Evolutionary conservation across 1,140 invertebrate species (phyloP).

Genomic region (Drosophila simulans): DNA sequence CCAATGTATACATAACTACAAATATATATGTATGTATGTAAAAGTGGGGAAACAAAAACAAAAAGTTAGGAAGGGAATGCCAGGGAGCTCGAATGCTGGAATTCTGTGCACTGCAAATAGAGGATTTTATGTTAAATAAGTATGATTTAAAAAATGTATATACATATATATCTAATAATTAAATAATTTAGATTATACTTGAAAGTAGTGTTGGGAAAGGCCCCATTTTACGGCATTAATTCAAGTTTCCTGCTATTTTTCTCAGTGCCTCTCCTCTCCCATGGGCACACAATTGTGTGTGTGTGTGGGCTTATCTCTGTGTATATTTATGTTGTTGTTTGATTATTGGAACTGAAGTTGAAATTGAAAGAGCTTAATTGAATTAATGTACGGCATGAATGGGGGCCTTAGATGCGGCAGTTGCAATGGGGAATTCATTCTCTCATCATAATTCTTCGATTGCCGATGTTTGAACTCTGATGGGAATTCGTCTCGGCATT

Average conservation of each 20-base stretch:
- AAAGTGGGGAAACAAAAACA: neutral
- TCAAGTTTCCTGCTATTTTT: neutral
- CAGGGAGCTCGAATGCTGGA: neutral
- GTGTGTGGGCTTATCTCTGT: neutral
- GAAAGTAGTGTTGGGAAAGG: too few species aligned
- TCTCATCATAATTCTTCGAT: slow-evolving; percentile 40
- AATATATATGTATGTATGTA: neutral
- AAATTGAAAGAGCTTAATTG: slow-evolving; percentile 61
- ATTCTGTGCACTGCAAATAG: slow-evolving; percentile 7
- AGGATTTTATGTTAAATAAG: neutral
- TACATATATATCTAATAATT: too few species aligned
- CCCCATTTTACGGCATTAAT: too few species aligned
- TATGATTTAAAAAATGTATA: too few species aligned
- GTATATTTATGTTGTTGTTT: slow-evolving; percentile 1
- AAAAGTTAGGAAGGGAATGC: slow-evolving; percentile 5
- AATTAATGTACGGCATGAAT: slow-evolving; percentile 55
- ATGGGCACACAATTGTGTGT: neutral
- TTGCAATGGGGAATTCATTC: slow-evolving; percentile 19
- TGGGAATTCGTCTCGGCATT: slow-evolving; percentile 40
- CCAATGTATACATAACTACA: neutral
- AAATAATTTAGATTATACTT: too few species aligned
- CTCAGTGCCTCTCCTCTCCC: neutral
- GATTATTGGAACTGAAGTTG: slow-evolving; percentile 36
- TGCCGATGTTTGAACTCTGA: slow-evolving; percentile 25
- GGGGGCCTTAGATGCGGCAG: slow-evolving; percentile 25